These are phyloP conservation scores for Selenia dentaria DNA, from an alignment of 2,888 invertebrate species.

Conservation along the genomic window DNA sequence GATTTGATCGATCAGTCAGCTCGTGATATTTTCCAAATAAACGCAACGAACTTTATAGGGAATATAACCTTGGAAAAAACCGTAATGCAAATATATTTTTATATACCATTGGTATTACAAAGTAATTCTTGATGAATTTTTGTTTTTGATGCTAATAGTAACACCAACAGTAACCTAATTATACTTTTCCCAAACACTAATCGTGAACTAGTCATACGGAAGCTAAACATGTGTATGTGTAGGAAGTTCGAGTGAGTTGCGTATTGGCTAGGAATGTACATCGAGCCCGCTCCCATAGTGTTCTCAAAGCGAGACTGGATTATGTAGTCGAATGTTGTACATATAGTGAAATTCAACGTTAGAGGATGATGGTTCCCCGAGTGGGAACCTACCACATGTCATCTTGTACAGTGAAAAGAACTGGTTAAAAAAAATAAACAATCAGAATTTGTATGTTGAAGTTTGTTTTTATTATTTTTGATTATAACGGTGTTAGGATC, in stretches of 20 bases:
- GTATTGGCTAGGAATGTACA: not conserved
- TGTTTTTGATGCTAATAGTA: no score
- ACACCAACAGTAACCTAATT: no score
- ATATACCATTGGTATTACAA: no score
- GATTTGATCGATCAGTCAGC: no score
- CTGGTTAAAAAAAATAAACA: conserved; percentile 63
- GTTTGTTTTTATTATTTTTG: conserved; percentile 45
- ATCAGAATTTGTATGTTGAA: conserved; percentile 74
- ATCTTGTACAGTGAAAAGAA: conserved; percentile 58
- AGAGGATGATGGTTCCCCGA: conserved; percentile 38
- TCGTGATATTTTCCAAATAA: no score
- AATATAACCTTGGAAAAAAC: no score
- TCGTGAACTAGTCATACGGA: not conserved
- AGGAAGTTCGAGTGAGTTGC: conserved; percentile 42
- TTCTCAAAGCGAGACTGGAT: conserved; percentile 40
- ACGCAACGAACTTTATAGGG: no score
- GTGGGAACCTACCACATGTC: conserved; percentile 37
- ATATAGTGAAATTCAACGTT: conserved; percentile 60
- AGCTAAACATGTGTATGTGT: not conserved
- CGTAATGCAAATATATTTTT: no score
- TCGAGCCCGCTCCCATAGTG: conserved; percentile 29
- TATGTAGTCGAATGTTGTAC: conserved; percentile 52
- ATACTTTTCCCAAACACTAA: no score
- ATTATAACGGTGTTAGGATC: not conserved
- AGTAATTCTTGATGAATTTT: no score